Conservation (phyloP, 2,888 invertebrate species). For the Heliconius aoede region DNA sequence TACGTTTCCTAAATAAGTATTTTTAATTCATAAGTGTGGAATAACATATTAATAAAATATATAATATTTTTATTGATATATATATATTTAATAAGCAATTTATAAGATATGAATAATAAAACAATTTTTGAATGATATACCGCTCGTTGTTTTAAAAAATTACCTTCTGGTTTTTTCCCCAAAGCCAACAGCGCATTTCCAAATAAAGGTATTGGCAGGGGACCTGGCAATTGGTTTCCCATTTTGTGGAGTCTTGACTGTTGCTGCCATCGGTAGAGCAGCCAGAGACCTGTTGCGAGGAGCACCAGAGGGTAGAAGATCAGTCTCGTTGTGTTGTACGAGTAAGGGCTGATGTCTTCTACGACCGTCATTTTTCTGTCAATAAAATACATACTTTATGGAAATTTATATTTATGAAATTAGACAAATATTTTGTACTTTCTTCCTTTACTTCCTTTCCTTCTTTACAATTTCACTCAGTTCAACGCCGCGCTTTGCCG, state of each 20-base stretch:
- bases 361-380: constrained; percentile 57
- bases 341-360: constrained; percentile 49
- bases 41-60: not conserved
- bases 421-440: not conserved
- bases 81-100: too few relatives aligned
- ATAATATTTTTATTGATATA: too few relatives aligned
- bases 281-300: constrained; percentile 61
- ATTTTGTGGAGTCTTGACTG: constrained; percentile 82
- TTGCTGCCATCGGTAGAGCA: constrained; percentile 77
- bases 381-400: constrained; percentile 14
- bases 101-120: too few relatives aligned
- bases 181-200: constrained; percentile 87
- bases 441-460: not conserved
- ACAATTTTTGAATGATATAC: not conserved
- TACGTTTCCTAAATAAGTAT: too few relatives aligned
- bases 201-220: constrained; percentile 85
- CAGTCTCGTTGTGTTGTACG: constrained; percentile 52
- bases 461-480: too few relatives aligned
- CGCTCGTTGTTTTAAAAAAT: not conserved
- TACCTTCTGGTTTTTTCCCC: constrained; percentile 86
- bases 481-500: too few relatives aligned
- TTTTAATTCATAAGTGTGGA: too few relatives aligned
- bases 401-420: not conserved
- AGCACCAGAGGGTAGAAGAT: constrained; percentile 66
- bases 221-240: constrained; percentile 88